Conservation (phyloP, 23 tunicate genomes). For the Styela clava region DNA sequence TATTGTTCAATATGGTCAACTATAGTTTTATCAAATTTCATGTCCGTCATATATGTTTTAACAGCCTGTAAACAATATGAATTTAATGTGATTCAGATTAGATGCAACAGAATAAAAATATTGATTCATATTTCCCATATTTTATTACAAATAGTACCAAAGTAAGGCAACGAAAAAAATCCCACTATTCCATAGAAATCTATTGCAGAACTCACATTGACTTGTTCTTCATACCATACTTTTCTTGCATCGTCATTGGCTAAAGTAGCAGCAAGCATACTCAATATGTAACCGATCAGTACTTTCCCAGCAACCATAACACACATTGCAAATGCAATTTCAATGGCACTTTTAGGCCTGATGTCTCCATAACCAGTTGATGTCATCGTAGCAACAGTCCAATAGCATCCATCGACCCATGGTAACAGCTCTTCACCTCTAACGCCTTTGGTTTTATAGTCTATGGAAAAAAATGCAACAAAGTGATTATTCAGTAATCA, state of each 20-base stretch:
- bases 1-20: constrained; percentile 68
- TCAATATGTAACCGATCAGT: constrained; percentile 76
- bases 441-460: constrained; percentile 34
- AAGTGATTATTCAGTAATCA: background rate
- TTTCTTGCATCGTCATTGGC: constrained; percentile 80
- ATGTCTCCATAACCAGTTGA: constrained; percentile 97
- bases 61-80: constrained; percentile 69
- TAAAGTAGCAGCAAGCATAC: constrained; percentile 90
- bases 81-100: no score
- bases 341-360: constrained; percentile 50
- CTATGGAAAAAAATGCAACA: background rate
- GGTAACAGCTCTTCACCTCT: constrained; percentile 37
- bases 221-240: constrained; percentile 84
- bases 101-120: no score
- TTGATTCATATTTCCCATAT: no score
- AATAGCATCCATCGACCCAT: constrained; percentile 78
- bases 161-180: no score
- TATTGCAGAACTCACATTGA: constrained; percentile 81
- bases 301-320: constrained; percentile 82
- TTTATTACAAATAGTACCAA: no score
- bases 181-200: no score
- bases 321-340: constrained; percentile 57
- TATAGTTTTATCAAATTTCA: constrained; percentile 54
- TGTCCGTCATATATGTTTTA: constrained; percentile 66
- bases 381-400: constrained; percentile 87